Conservation (phyloP, 1,140 invertebrate species). For the Samia ricini region DNA sequence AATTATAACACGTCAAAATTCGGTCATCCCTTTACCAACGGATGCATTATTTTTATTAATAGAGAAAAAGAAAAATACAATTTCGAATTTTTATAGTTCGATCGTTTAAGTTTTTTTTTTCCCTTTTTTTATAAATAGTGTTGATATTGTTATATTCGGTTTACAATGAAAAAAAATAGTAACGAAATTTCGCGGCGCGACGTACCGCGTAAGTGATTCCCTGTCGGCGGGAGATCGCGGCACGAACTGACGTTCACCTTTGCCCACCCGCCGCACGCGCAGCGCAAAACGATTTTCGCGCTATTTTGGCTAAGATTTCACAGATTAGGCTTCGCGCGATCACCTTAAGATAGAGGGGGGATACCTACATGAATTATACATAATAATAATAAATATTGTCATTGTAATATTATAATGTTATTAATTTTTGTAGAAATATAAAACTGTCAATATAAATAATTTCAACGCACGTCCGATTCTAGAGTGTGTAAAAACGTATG, state of each 20-base stretch:
- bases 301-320: constrained; percentile 74
- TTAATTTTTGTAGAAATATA: too few relatives aligned
- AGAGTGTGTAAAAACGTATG: too few relatives aligned
- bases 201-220: constrained; percentile 56
- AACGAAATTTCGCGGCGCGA: constrained; percentile 59
- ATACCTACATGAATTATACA: constrained; percentile 24
- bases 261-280: constrained; percentile 63
- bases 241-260: constrained; percentile 68
- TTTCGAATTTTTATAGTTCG: constrained; percentile 24
- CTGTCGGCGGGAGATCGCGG: constrained; percentile 64
- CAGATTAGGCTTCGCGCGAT: constrained; percentile 68
- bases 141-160: constrained; percentile 16
- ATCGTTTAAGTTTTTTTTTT: constrained; percentile 34
- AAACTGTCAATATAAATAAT: too few relatives aligned
- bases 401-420: too few relatives aligned
- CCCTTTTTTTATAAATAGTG: constrained; percentile 14
- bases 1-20: constrained; percentile 15
- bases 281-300: constrained; percentile 71
- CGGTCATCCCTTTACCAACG: constrained; percentile 7
- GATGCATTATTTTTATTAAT: constrained; percentile 11
- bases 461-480: too few relatives aligned
- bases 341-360: constrained; percentile 50
- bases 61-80: constrained; percentile 7
- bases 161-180: constrained; percentile 42
- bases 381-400: too few relatives aligned